phyloP scores from a whole-genome alignment of 2,888 invertebrate genomes.

The Zaprionus obscuricornis region DNA sequence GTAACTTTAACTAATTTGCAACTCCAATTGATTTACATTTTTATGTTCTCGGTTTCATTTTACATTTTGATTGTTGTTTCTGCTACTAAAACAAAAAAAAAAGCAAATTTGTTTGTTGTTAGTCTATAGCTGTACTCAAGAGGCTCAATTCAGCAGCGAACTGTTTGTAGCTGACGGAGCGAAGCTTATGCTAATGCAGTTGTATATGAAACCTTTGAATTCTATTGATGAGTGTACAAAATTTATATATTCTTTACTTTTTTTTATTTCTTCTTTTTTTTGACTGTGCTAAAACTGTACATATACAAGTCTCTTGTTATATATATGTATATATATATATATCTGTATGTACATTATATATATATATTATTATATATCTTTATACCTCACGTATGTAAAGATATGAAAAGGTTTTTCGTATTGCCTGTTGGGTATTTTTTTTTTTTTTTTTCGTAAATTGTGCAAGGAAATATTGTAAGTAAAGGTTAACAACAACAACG shows the following conservation, averaged over 20 bases:
- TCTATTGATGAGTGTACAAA: constrained; percentile 31
- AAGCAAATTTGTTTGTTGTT: constrained; percentile 17
- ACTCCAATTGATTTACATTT: constrained; percentile 47
- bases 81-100: constrained; percentile 4
- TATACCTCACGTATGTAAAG: no score
- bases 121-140: constrained; percentile 17
- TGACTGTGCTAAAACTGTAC: constrained; percentile 6
- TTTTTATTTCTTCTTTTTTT: constrained; percentile 7
- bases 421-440: no score
- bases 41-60: constrained; percentile 46
- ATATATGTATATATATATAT: neutral
- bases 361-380: no score
- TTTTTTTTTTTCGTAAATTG: neutral
- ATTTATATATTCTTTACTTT: constrained; percentile 18
- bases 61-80: constrained; percentile 36
- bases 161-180: no score
- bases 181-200: constrained; percentile 63
- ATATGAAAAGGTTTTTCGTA: no score
- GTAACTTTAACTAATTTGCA: constrained; percentile 44
- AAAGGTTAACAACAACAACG: no score
- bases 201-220: constrained; percentile 49
- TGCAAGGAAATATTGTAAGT: neutral
- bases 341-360: neutral
- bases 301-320: constrained; percentile 11
- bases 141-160: no score